Conservation (phyloP, 1,140 invertebrate genomes). For the Olivierus martensii region DNA sequence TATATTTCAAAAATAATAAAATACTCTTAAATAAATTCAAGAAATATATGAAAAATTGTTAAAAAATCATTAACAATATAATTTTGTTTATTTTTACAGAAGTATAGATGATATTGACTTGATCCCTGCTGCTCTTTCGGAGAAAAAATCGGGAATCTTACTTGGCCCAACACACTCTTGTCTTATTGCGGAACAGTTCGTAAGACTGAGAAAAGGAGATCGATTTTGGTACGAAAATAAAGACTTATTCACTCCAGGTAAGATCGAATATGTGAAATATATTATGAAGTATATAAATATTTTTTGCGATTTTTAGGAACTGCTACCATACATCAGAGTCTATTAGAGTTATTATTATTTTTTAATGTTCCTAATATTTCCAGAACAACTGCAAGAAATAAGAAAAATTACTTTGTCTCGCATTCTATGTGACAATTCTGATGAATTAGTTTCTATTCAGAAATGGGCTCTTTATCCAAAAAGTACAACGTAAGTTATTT, state of each 20-base stretch:
- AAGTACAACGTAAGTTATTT: no score
- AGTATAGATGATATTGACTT: conserved; percentile 31
- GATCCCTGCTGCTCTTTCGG: conserved; percentile 26
- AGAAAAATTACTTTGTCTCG: conserved; percentile 45
- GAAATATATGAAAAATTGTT: no score
- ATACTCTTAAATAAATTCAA: no score
- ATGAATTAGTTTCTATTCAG: background rate
- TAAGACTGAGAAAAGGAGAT: conserved; percentile 44
- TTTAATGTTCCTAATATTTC: background rate
- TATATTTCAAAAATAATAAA: no score
- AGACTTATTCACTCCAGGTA: conserved; percentile 49
- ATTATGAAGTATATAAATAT: no score
- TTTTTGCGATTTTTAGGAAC: no score
- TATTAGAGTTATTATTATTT: no score
- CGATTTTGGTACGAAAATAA: conserved; percentile 58
- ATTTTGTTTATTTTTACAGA: no score
- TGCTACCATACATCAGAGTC: no score
- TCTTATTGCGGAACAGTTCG: conserved; percentile 41
- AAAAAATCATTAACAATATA: no score
- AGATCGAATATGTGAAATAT: no score
- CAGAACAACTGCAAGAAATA: conserved; percentile 67
- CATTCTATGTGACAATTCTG: conserved; percentile 14
- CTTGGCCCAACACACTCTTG: conserved; percentile 43
- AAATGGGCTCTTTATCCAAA: no score
- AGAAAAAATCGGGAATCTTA: conserved; percentile 24